Percentiles rank a stretch among this genome's conserved stretches.
Evolutionary conservation across 2,888 invertebrate genomes (phyloP).

Genomic region (Drosophila parthenogenetica): DNA sequence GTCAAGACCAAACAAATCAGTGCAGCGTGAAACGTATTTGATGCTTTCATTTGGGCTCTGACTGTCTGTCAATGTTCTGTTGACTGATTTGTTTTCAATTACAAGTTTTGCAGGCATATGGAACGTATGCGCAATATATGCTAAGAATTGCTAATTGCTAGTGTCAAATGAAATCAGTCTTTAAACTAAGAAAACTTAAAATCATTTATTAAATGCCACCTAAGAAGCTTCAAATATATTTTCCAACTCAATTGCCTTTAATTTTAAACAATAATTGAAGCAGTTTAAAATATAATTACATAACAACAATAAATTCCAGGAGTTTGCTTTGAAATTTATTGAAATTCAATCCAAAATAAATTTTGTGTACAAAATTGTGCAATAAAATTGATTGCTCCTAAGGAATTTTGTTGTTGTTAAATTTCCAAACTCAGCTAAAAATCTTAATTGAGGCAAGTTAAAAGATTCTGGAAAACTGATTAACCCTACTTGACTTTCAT

Average conservation of each 20-base stretch:
- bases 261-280: background rate
- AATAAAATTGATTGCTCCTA: background rate
- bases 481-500: conserved; percentile 15
- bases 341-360: background rate
- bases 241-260: background rate
- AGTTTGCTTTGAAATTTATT: too few species aligned
- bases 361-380: background rate
- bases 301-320: background rate
- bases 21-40: conserved; percentile 57
- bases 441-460: conserved; percentile 2
- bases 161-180: background rate
- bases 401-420: background rate
- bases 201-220: too few species aligned
- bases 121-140: conserved; percentile 49
- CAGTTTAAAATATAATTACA: background rate
- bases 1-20: conserved; percentile 49
- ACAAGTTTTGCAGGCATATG: conserved; percentile 23
- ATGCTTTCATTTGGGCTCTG: conserved; percentile 36
- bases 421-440: background rate
- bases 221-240: background rate
- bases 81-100: conserved; percentile 67
- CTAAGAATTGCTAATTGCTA: conserved; percentile 11
- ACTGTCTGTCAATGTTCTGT: conserved; percentile 28
- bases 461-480: conserved; percentile 14
- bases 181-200: too few species aligned